Conservation (phyloP, 2,113 vertebrate genomes). For the Sterrhoptilus dennistouni region DNA sequence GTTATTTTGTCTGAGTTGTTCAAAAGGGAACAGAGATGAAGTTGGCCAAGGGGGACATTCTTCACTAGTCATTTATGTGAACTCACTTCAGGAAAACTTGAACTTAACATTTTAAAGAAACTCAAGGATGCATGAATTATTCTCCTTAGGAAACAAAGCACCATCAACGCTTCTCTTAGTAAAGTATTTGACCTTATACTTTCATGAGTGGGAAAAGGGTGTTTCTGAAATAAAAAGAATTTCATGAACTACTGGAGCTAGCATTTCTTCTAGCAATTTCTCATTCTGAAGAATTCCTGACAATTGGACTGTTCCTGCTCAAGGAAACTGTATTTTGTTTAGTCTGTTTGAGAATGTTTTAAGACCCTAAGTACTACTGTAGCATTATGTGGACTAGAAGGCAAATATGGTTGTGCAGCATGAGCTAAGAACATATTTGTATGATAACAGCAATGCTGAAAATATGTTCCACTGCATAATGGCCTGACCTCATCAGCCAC, state of each 20-base stretch:
- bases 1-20: constrained; percentile 29
- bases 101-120: constrained; percentile 38
- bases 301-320: constrained; percentile 7
- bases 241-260: background rate
- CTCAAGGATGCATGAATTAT: background rate
- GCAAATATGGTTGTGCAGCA: background rate
- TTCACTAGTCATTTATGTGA: constrained; percentile 5
- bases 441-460: background rate
- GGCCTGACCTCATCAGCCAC: background rate
- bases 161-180: background rate
- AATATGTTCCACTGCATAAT: background rate
- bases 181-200: background rate
- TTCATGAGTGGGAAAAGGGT: background rate
- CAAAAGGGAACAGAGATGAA: constrained; percentile 54
- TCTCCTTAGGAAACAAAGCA: background rate
- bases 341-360: constrained; percentile 18
- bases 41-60: constrained; percentile 1
- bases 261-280: background rate
- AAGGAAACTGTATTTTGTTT: background rate
- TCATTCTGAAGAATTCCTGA: background rate
- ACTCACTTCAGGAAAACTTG: background rate
- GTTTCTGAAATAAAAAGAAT: background rate
- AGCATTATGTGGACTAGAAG: background rate
- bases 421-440: background rate
- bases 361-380: background rate